These are phyloP conservation scores for Thera obeliscata DNA, from an alignment of 2,888 invertebrate genomes.

Conservation along the genomic window DNA sequence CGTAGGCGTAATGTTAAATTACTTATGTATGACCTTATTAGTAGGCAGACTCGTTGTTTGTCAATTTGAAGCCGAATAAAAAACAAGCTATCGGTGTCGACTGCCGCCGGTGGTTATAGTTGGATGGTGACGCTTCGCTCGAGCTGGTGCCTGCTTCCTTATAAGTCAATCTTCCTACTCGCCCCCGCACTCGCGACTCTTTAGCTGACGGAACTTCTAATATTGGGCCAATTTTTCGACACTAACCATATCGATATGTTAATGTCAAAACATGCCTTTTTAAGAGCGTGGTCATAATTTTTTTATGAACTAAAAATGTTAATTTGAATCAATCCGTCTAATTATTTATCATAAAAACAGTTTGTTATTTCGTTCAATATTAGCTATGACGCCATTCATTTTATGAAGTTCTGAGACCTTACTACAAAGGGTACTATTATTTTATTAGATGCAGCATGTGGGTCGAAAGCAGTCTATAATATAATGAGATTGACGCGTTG, in stretches of 20 bases:
- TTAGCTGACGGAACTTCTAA: slow-evolving; percentile 63
- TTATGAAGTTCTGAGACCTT: neutral
- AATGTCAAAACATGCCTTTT: slow-evolving; percentile 53
- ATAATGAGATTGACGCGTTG: neutral
- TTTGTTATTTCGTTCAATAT: slow-evolving; percentile 11
- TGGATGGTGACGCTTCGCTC: slow-evolving; percentile 73
- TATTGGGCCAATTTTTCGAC: slow-evolving; percentile 59
- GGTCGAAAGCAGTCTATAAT: slow-evolving; percentile 7
- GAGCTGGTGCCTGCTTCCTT: slow-evolving; percentile 63
- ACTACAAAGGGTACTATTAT: neutral
- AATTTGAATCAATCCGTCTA: slow-evolving; percentile 30
- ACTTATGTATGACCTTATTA: slow-evolving; percentile 72
- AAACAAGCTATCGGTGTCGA: slow-evolving; percentile 45
- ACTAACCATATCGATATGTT: slow-evolving; percentile 62
- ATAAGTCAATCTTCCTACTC: slow-evolving; percentile 79
- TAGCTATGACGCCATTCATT: slow-evolving; percentile 14
- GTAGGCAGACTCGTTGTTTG: slow-evolving; percentile 60
- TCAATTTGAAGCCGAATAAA: slow-evolving; percentile 66
- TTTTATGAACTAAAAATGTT: slow-evolving; percentile 41
- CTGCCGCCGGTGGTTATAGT: slow-evolving; percentile 55
- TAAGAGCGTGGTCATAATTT: slow-evolving; percentile 39
- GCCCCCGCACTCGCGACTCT: slow-evolving; percentile 70
- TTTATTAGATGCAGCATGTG: slow-evolving; percentile 7
- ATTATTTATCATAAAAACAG: neutral
- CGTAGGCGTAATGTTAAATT: slow-evolving; percentile 66